Conservation (phyloP, 2,888 invertebrate genomes). For the Sepiola atlantica region DNA sequence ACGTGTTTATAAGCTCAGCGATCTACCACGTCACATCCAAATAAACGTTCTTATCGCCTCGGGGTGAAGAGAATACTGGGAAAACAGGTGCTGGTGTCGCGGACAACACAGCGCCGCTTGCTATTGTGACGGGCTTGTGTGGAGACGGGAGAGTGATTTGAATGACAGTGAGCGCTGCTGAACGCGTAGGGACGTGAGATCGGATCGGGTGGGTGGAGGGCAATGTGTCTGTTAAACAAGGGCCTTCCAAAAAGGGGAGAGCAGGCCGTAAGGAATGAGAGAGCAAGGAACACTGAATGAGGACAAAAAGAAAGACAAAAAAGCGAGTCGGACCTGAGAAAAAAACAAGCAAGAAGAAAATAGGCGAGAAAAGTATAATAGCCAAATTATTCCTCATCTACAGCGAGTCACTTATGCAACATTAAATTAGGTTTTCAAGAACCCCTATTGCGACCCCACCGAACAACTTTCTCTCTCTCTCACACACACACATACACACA, state of each 20-base stretch:
- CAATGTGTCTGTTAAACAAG: background rate
- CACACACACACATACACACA: too few relatives aligned
- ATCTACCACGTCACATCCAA: background rate
- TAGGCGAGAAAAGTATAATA: background rate
- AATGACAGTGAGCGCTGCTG: background rate
- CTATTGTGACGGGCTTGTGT: background rate
- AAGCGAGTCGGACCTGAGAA: background rate
- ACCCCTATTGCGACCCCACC: background rate
- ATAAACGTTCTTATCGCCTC: background rate
- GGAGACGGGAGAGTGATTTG: background rate
- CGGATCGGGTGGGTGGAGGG: background rate
- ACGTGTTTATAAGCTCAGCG: background rate
- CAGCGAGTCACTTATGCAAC: background rate
- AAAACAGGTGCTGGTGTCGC: slow-evolving; percentile 4
- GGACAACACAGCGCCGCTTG: background rate
- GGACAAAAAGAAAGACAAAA: background rate
- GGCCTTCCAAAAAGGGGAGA: background rate
- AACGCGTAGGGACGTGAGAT: background rate
- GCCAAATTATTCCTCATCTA: background rate
- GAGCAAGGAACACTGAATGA: background rate
- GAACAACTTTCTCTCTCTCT: too few relatives aligned
- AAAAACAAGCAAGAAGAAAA: background rate
- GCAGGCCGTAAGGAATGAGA: background rate
- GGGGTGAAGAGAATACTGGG: background rate
- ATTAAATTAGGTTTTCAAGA: background rate